A percentile compares a stretch with the other conserved stretches of the same genome.
Evolutionary conservation across 2,888 invertebrate species (phyloP).

Genomic region (Drosophila conformis): DNA sequence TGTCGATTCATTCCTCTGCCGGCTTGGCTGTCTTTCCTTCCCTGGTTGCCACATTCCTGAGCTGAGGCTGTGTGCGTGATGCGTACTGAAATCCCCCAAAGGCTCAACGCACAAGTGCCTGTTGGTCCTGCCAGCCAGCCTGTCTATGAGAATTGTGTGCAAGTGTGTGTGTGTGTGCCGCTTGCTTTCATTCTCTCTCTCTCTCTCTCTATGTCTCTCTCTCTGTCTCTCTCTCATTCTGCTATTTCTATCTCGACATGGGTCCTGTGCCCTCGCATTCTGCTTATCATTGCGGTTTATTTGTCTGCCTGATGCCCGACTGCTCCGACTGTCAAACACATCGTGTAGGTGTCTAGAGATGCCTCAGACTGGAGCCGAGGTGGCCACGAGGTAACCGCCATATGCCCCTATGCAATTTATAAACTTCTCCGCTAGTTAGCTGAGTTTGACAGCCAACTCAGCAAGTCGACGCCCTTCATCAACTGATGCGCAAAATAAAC

Average conservation of each 20-base stretch:
- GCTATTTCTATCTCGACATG: slow-evolving; percentile 1
- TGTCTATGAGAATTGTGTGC: slow-evolving; percentile 22
- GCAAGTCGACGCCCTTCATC: neutral
- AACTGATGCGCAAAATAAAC: slow-evolving; percentile 2
- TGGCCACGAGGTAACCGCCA: slow-evolving; percentile 34
- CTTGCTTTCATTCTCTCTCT: neutral
- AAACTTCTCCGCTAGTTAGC: slow-evolving; percentile 27
- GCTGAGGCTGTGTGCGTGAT: slow-evolving; percentile 39
- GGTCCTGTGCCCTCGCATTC: slow-evolving; percentile 42
- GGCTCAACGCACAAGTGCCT: slow-evolving; percentile 58
- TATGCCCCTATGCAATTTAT: slow-evolving; percentile 47
- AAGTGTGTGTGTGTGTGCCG: neutral
- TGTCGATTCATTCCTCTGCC: slow-evolving; percentile 56
- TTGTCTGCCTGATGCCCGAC: slow-evolving; percentile 39
- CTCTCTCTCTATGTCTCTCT: neutral
- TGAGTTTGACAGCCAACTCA: slow-evolving; percentile 30
- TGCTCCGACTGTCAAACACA: slow-evolving; percentile 45
- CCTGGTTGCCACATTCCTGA: slow-evolving; percentile 5
- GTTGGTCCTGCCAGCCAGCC: slow-evolving; percentile 44
- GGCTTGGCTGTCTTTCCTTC: slow-evolving; percentile 32
- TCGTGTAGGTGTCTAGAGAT: slow-evolving; percentile 9
- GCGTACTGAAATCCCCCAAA: slow-evolving; percentile 61
- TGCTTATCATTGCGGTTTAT: slow-evolving; percentile 66
- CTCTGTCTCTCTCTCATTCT: neutral
- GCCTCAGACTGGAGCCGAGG: neutral